Evolutionary conservation across 1,140 invertebrate species (phyloP).

Genomic region (Anastrepha obliqua): DNA sequence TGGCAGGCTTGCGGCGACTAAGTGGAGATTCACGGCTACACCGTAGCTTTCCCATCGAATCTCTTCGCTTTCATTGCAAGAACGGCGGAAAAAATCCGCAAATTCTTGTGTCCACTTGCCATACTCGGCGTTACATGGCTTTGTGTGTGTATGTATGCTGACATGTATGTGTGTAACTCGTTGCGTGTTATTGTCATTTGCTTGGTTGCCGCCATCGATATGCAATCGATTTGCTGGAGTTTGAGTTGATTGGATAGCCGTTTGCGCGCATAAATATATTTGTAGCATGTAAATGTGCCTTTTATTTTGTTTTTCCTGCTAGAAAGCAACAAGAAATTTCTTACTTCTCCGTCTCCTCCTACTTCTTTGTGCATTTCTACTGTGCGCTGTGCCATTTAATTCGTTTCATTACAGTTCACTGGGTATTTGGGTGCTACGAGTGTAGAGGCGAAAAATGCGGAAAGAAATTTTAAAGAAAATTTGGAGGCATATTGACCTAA

Average conservation of each 20-base stretch:
- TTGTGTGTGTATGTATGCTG: not conserved
- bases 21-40: not conserved
- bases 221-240: not conserved
- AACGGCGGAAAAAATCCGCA: not conserved
- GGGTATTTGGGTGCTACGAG: slow-evolving; percentile 61
- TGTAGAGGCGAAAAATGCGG: not conserved
- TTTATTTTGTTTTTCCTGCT: not conserved
- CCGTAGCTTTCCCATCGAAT: not conserved
- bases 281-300: not conserved
- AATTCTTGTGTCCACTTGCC: not conserved
- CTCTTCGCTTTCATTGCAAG: slow-evolving; percentile 12
- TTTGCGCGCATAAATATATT: slow-evolving; percentile 22
- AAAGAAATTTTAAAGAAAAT: too few species aligned
- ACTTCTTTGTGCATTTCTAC: not conserved
- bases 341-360: not conserved
- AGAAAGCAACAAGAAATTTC: not conserved
- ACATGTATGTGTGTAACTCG: not conserved
- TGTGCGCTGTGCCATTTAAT: slow-evolving; percentile 59
- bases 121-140: not conserved
- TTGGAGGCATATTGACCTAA: too few species aligned
- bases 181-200: not conserved
- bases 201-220: slow-evolving; percentile 12
- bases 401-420: slow-evolving; percentile 65
- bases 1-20: not conserved
- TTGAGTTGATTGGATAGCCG: slow-evolving; percentile 46